Base-by-base conservation (phyloP, 2,888 invertebrate species). In the Pristionchus arcanus region DNA sequence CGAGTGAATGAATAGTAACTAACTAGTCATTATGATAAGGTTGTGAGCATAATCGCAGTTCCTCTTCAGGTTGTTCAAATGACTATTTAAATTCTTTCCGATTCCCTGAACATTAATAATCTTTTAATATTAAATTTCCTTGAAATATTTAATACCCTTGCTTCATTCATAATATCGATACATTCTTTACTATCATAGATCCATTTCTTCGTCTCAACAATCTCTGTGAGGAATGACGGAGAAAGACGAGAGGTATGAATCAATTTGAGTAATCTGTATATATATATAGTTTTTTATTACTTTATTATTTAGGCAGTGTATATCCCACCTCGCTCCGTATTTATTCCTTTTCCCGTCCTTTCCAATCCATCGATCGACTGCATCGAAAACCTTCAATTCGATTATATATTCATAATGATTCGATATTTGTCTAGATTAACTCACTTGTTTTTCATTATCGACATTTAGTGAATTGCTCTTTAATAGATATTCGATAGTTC, bases 291-390 rank as follows among this genome's bases (percentile, higher is more conserved):
- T 16, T 16, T 4, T 15, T 16, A 1, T 2, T 31, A 68, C 21
- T 2, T 13, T n/a, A 31, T 4, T 68, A 28, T 0, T 4, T 13
- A 63, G 7, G 25, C 4, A 55, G 28, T 28, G 13, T 25, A 28
- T 28, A 5, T 31, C 28, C 21, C 16, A 28, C 28, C 31, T 68
- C 5, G 28, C 31, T 15, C 31, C 68, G 16, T 16, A 31, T 31
- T 34, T 28, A 28, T 31, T 21, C 68, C 28, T 28, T 2, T 28
- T 7, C 16, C 4, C 31, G 15, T 28, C 68, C 3, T 11, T 31
- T 63, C 63, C 63, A 63, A 63, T 68, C 68, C 68, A 68, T 68
- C 68, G 28, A 68, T 68, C 68, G 31, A 68, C 31, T 16, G 31
- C 68, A 15, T 34, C 68, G 68, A 68, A 68, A 16, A 68, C 68